Base-by-base conservation (phyloP, 2,113 vertebrate species). In the Nothobranchius furzeri region DNA sequence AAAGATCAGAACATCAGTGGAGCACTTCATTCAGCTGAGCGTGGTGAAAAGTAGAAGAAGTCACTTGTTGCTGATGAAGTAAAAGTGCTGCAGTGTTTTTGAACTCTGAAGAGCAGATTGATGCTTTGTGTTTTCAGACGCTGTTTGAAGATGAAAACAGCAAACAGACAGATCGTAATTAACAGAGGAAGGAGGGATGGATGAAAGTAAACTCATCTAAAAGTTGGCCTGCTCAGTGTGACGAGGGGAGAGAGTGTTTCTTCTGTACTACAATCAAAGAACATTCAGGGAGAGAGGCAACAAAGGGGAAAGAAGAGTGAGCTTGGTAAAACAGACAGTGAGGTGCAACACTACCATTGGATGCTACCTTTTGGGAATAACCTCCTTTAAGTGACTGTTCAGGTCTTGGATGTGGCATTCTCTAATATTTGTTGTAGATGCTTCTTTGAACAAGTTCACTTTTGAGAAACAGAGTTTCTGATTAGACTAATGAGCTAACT, bases 91-190 rank as follows among this genome's bases (percentile, higher is more conserved):
- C 8, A 7, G 7, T 45, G 54, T 65, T 61, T 40, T 0, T 20
- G 45, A 56, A 53, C 64, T 71, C 78, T 70, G 63, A 65, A 68
- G 64, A 78, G 69, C 61, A 70, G 77, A 64, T 70, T 68, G 73
- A 73, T 70, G 63, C 73, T 68, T 63, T 57, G 49, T 67, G 58
- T 70, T 45, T 24, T 72, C 70, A 64, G 78, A 81, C 79, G 48
- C 53, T 46, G 77, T 82, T 76, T 79, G 76, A 84, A 88, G 84
- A 87, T 86, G 82, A 86, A 69, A 55, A 42, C 49, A 12, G 45
- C 30, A 55, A 75, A 81, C 81, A 86, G 88, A 85, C 54, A 67
- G 82, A 64, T 61, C 10, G 62, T 85, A 70, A 86, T 86, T 80
- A 86, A 68, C 36, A 17, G 49, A 35, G 30, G 40, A 0, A 1